Conservation (phyloP, 2,888 invertebrate genomes). For the Drosophila conformis region DNA sequence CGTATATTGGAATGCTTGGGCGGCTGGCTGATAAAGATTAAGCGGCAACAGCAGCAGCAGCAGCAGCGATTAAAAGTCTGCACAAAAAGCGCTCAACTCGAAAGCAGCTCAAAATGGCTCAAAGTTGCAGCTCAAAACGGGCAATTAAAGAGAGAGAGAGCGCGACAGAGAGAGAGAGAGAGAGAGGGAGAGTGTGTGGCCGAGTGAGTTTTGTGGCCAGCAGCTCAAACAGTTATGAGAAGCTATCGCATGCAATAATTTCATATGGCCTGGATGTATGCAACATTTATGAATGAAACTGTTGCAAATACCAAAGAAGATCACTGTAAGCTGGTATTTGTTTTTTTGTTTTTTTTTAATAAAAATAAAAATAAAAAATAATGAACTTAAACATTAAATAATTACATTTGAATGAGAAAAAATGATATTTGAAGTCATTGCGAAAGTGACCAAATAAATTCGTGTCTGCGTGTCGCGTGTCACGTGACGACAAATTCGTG, state of each 20-base stretch:
- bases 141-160: background rate
- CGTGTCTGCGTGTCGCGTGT: background rate
- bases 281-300: background rate
- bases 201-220: background rate
- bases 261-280: background rate
- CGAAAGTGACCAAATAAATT: background rate
- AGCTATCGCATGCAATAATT: background rate
- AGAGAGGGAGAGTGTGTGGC: background rate
- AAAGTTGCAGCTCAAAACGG: background rate
- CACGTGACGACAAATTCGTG: background rate
- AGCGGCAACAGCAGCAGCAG: background rate
- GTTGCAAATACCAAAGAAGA: background rate
- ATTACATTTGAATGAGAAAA: background rate
- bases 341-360: background rate
- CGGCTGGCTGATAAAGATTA: conserved; percentile 24
- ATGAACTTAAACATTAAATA: background rate
- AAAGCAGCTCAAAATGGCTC: conserved; percentile 3
- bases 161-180: background rate
- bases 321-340: background rate
- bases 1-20: conserved; percentile 34
- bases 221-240: conserved; percentile 8
- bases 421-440: background rate
- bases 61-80: conserved; percentile 55
- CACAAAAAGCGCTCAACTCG: conserved; percentile 64
- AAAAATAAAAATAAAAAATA: background rate